A percentile compares a stretch with the other conserved stretches of the same genome.
phyloP scores from a whole-genome alignment of 2,113 vertebrate species.

The Sterrhoptilus dennistouni region DNA sequence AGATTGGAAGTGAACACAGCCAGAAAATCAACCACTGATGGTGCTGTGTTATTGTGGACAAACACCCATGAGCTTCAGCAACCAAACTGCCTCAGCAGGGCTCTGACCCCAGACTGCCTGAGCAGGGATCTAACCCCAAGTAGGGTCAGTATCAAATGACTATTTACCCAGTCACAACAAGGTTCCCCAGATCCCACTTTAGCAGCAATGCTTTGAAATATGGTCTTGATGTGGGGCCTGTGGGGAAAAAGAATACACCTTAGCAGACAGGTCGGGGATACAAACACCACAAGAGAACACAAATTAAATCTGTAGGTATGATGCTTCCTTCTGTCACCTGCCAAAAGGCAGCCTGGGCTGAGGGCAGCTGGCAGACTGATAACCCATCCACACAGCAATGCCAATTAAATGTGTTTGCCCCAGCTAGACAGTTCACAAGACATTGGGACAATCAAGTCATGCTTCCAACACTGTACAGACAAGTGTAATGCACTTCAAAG shows the following conservation, averaged over 20 bases:
- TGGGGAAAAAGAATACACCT: background rate
- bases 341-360: background rate
- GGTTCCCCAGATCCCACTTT: conserved; percentile 95
- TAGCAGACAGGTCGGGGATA: background rate
- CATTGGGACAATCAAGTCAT: background rate
- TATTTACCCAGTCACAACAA: conserved; percentile 96
- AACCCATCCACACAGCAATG: background rate
- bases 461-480: background rate
- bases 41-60: background rate
- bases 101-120: background rate
- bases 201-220: conserved; percentile 95
- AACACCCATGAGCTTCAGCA: background rate
- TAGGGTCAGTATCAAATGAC: background rate
- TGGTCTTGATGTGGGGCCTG: conserved; percentile 95
- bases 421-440: background rate
- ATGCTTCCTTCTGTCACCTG: background rate
- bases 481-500: background rate
- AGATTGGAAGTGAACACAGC: background rate
- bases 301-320: rapidly evolving
- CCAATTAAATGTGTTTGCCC: background rate
- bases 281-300: background rate
- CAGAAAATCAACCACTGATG: background rate
- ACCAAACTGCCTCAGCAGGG: background rate
- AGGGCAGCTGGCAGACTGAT: background rate
- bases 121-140: background rate